A percentile compares a stretch with the other conserved stretches of the same genome.
Conservation (phyloP, 92 coral and sea anemone species). For the Virgularia gustaviana region DNA sequence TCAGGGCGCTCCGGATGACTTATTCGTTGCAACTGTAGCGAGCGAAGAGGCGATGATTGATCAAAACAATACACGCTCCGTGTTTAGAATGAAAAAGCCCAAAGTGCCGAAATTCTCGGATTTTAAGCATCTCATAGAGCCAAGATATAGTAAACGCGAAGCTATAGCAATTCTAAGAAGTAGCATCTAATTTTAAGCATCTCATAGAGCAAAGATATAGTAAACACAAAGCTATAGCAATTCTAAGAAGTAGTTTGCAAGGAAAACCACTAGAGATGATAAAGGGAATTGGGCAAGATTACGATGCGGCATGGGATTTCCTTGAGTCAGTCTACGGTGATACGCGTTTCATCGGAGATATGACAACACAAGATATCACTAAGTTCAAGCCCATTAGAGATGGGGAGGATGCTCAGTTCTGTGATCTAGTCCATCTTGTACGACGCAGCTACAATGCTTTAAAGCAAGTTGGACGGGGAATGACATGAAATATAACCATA, state of each 20-base stretch:
- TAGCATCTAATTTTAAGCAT: constrained; percentile 63
- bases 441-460: constrained; percentile 37
- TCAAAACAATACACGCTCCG: too few relatives aligned
- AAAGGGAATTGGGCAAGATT: constrained; percentile 53
- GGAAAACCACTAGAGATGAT: constrained; percentile 53
- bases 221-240: constrained; percentile 46
- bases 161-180: too few relatives aligned
- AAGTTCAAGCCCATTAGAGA: constrained; percentile 15
- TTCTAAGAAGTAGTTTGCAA: constrained; percentile 42
- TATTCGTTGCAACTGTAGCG: too few relatives aligned
- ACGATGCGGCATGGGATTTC: constrained; percentile 5
- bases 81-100: too few relatives aligned
- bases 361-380: not conserved
- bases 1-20: too few relatives aligned
- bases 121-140: too few relatives aligned
- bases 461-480: constrained; percentile 43
- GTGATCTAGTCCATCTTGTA: constrained; percentile 22
- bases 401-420: constrained; percentile 27
- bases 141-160: too few relatives aligned
- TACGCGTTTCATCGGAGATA: not conserved
- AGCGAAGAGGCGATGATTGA: too few relatives aligned
- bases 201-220: constrained; percentile 41
- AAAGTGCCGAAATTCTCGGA: too few relatives aligned
- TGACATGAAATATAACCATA: constrained; percentile 53
- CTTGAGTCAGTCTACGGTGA: constrained; percentile 8